Base-by-base conservation (phyloP, 2,797 vertebrate genomes). In the Lateolabrax maculatus region DNA sequence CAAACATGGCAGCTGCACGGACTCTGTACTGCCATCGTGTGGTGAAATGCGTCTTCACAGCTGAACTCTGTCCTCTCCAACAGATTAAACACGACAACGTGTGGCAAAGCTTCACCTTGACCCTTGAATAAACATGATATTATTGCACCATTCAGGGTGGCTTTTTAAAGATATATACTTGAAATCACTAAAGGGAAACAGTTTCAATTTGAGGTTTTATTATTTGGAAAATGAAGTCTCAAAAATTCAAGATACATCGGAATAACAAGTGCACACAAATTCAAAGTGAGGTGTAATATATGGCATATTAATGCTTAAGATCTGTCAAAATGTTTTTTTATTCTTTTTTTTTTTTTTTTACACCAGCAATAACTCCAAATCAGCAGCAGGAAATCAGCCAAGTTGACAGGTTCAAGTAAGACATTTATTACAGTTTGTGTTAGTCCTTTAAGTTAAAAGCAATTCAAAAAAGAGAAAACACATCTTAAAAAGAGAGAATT, bases 171-270 rank as follows among this genome's bases (percentile, higher is more conserved):
- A n/a, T n/a, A n/a, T n/a, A n/a, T n/a, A n/a, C n/a, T n/a, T n/a
- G n/a, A n/a, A 60, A 68, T 0, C 23, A 85, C 44, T 51, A 36
- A 8, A n/a, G 12, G 21, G 29, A 52, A 61, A 76, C n/a, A 2
- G 4, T 70, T 83, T 89, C 82, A 69, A 89, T 92, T 87, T 76
- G 49, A 86, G 73, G 77, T 88, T 91, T 93, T 93, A 94, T 94
- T 95, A 95, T 94, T 94, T 93, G 91, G 80, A 94, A 95, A 94
- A 94, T 92, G 72, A 91, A 89, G 83, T 92, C 87, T 93, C 78
- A 92, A 94, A 96, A 94, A 90, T 80, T 87, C 80, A 88, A 89
- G 80, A 89, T 83, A 89, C 89, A 90, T 84, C 80, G 75, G 69
- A 90, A 90, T 75, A 89, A 88, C 81, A 89, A 88, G 89, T 76